Percentiles rank a stretch among this genome's conserved stretches.
These are phyloP conservation scores for Hucho hucho DNA, from an alignment of 2,113 vertebrate genomes.

Conservation along the genomic window DNA sequence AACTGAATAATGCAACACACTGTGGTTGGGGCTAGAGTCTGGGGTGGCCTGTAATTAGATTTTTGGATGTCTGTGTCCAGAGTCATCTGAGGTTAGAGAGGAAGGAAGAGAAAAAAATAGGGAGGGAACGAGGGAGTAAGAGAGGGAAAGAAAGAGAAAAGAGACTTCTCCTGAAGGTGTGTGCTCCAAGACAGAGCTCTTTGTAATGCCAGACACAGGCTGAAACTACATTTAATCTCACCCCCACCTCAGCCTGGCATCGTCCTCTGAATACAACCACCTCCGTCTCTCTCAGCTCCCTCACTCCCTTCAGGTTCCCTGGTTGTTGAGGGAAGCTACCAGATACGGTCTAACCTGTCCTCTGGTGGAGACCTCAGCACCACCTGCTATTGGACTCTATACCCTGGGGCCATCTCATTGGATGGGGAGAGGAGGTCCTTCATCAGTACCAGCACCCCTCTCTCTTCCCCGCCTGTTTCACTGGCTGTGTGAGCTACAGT, in stretches of 20 bases:
- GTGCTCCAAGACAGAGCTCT: constrained; percentile 13
- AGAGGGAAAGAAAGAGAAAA: background rate
- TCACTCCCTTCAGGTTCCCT: background rate
- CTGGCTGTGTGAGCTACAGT: background rate
- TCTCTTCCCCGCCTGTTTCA: background rate
- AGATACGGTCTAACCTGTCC: background rate
- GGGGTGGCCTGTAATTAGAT: constrained; percentile 63
- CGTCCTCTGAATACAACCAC: background rate
- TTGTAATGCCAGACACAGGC: constrained; percentile 32
- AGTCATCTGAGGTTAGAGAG: constrained; percentile 22
- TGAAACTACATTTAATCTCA: background rate
- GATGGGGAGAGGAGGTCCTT: background rate
- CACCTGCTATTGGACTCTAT: background rate
- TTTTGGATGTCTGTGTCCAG: constrained; percentile 58
- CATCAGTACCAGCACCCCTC: too few species aligned
- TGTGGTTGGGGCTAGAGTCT: constrained; percentile 25
- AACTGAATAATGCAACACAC: constrained; percentile 64
- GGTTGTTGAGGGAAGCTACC: background rate
- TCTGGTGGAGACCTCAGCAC: background rate
- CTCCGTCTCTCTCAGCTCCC: constrained; percentile 16
- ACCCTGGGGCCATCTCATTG: background rate
- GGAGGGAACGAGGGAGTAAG: constrained; percentile 6
- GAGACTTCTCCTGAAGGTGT: constrained; percentile 8
- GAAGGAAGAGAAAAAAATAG: constrained; percentile 18
- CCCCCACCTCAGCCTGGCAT: background rate